A percentile compares a stretch with the other conserved stretches of the same genome.
Conservation (phyloP, 2,888 invertebrate species). For the Eulithis testata region DNA sequence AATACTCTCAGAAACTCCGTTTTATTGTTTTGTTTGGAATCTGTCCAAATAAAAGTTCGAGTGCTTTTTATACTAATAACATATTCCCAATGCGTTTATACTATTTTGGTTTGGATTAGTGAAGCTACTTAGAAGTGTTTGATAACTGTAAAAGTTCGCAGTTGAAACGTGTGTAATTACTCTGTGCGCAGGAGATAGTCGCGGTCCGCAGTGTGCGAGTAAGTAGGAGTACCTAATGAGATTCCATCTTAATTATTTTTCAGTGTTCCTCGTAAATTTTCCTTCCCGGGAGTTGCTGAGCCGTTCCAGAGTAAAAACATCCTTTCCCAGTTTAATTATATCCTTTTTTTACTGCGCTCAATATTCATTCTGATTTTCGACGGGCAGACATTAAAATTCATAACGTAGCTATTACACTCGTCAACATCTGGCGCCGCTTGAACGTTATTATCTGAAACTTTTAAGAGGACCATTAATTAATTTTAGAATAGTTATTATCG, state of each 20-base stretch:
- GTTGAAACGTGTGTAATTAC: no score
- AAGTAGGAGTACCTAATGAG: conserved; percentile 60
- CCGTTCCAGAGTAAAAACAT: conserved; percentile 68
- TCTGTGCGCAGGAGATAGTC: conserved; percentile 18
- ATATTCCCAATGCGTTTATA: conserved; percentile 45
- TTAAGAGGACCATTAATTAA: conserved; percentile 70
- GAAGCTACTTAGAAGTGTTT: conserved; percentile 34
- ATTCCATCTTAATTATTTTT: conserved; percentile 74
- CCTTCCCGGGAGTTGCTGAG: conserved; percentile 58
- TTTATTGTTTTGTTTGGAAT: conserved; percentile 50
- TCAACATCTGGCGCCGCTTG: conserved; percentile 76
- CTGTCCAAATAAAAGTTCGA: conserved; percentile 49
- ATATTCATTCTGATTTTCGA: conserved; percentile 77
- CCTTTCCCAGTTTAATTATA: conserved; percentile 72
- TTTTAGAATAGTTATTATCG: conserved; percentile 56
- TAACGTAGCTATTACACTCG: conserved; percentile 74
- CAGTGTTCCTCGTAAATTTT: conserved; percentile 67
- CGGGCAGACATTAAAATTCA: conserved; percentile 78
- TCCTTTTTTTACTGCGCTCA: conserved; percentile 72
- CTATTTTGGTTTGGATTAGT: conserved; percentile 30
- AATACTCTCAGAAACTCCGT: conserved; percentile 45
- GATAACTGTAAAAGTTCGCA: no score
- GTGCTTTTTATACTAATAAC: conserved; percentile 40
- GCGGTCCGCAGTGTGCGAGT: conserved; percentile 41
- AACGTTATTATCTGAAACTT: conserved; percentile 70